A percentile compares a stretch with the other conserved stretches of the same genome.
Evolutionary conservation across 1,140 invertebrate species (phyloP).

Genomic region (Leptonema lineaticorne): DNA sequence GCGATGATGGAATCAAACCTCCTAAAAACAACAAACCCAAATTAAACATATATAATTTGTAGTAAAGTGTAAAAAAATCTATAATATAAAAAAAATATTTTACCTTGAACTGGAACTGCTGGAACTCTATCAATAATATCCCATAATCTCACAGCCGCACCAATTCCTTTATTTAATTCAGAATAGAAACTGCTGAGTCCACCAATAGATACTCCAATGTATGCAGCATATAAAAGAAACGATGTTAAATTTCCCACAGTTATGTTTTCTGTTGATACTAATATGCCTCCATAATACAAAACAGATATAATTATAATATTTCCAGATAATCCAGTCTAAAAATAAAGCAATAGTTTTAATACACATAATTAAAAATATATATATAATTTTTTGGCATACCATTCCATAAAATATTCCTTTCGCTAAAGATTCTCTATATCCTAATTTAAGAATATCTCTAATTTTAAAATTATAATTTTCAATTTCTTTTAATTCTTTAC

Average conservation of each 20-base stretch:
- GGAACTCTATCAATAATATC: constrained; percentile 84
- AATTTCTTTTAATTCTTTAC: constrained; percentile 80
- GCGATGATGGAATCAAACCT: constrained; percentile 54
- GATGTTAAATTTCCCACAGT: constrained; percentile 89
- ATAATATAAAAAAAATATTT: constrained; percentile 43
- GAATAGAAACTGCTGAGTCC: constrained; percentile 89
- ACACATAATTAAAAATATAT: not conserved
- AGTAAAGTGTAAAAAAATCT: not conserved
- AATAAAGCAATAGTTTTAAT: constrained; percentile 39
- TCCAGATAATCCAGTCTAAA: constrained; percentile 87
- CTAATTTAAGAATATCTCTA: constrained; percentile 72
- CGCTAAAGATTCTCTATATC: constrained; percentile 85
- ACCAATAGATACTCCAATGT: constrained; percentile 85
- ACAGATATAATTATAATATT: constrained; percentile 91
- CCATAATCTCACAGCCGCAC: constrained; percentile 86
- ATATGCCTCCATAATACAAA: constrained; percentile 88
- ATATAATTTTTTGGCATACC: constrained; percentile 56
- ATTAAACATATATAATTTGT: constrained; percentile 20
- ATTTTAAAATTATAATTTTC: constrained; percentile 70
- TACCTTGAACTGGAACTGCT: constrained; percentile 67
- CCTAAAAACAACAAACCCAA: constrained; percentile 49
- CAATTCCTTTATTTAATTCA: constrained; percentile 90
- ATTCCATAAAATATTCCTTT: constrained; percentile 89
- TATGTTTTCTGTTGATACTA: constrained; percentile 80
- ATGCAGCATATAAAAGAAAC: constrained; percentile 90